Conservation (phyloP, 1,140 invertebrate species). For the Bombus breviceps region DNA sequence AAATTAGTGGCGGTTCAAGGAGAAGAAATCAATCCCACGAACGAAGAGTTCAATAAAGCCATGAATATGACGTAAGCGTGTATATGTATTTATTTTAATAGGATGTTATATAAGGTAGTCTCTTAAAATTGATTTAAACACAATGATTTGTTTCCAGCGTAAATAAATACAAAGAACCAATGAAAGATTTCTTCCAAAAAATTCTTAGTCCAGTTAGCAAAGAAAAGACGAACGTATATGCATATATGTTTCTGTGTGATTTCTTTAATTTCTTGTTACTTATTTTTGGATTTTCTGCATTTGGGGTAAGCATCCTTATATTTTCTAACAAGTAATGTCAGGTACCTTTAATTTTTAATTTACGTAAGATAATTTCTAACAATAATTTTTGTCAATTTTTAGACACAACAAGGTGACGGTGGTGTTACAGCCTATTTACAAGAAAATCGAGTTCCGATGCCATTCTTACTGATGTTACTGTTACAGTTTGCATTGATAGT, state of each 20-base stretch:
- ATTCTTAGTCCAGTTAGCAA: conserved; percentile 88
- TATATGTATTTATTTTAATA: background rate
- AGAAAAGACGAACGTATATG: conserved; percentile 96
- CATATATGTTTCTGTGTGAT: conserved; percentile 99
- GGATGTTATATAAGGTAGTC: background rate
- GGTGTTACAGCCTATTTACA: conserved; percentile 95
- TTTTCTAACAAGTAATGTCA: background rate
- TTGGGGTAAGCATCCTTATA: conserved; percentile 88
- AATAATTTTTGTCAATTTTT: conserved; percentile 59
- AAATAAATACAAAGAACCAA: conserved; percentile 85
- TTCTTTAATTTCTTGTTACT: conserved; percentile 99
- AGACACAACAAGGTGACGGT: conserved; percentile 95
- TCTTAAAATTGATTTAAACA: background rate
- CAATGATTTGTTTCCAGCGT: conserved; percentile 70
- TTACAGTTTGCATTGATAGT: conserved; percentile 97
- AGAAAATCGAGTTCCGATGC: conserved; percentile 97
- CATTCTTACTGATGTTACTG: conserved; percentile 97
- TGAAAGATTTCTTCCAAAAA: conserved; percentile 90
- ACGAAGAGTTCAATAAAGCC: conserved; percentile 82
- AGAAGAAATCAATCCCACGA: conserved; percentile 79
- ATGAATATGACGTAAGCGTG: conserved; percentile 85
- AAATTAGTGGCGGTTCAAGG: conserved; percentile 78
- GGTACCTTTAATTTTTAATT: too few relatives aligned
- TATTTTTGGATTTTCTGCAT: conserved; percentile 97
- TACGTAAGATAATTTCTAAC: background rate